Evolutionary conservation across 2,113 vertebrate genomes (phyloP), one percentile per base, ranked within the genome.

Genomic region (Mormyrus iriodes): DNA sequence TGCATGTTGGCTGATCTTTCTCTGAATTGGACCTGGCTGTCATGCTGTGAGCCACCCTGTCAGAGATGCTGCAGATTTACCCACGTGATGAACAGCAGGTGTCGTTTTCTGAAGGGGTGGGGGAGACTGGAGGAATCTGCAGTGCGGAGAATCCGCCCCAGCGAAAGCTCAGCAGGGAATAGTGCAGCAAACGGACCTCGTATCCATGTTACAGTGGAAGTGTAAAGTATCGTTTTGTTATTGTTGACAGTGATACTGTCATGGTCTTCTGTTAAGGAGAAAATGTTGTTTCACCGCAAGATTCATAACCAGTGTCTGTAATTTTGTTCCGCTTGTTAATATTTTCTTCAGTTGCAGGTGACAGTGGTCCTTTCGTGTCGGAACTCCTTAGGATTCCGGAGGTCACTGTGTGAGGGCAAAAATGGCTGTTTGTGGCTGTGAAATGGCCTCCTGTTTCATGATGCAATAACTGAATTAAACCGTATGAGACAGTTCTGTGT

Each of bases 91-190:
- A 24, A 61, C 79, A n/a, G 82, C 21, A 42, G 21, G 44, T 48
- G 39, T 84, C 7, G 7, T 84, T 84, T 46, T 46, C 42, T n/a
- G 19, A 48, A 48, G 82, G 61, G 42, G 82, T 24, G 82, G 44
- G 42, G 82, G 2, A 5, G 89, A 42, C 65, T 55, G 61, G 58
- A 88, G 85, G 91, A 91, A 9, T n/a, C 90, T 92, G 86, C 76
- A 91, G 90, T 91, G 91, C 88, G 51, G 88, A 91, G 91, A 90
- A 91, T 90, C 90, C 89, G 89, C 55, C 73, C 82, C 76, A 88
- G 90, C 5, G 86, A 90, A 90, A 88, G 61, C 61, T 69, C 61
- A 31, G 61, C 61, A 27, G 61, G 61, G 65, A 69, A 87, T 88
- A 88, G 73, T 58, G 53, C 83, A 83, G 88, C 73, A 39, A 92